Conservation (phyloP, 2,888 invertebrate species). For the Trypoxylon attenuatum region DNA sequence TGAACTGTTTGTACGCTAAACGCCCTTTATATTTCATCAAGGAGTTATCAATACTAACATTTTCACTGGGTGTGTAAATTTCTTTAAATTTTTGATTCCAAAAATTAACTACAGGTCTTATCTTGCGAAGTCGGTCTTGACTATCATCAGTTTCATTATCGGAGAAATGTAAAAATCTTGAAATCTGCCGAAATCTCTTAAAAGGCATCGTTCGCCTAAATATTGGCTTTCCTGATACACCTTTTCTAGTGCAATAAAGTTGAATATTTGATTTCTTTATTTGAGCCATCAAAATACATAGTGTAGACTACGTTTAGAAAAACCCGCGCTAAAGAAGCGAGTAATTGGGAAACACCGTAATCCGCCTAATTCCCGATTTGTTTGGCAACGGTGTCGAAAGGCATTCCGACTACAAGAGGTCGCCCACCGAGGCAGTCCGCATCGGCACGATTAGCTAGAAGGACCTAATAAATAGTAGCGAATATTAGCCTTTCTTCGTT, state of each 20-base stretch:
- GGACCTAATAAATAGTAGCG: too few relatives aligned
- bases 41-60: constrained; percentile 35
- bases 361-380: too few relatives aligned
- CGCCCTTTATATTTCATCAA: constrained; percentile 31
- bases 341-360: too few relatives aligned
- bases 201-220: constrained; percentile 20
- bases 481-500: too few relatives aligned
- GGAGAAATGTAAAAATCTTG: constrained; percentile 40
- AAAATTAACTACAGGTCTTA: constrained; percentile 49
- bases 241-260: constrained; percentile 41
- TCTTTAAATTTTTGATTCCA: constrained; percentile 55
- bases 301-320: too few relatives aligned
- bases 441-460: too few relatives aligned
- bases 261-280: constrained; percentile 45
- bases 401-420: too few relatives aligned
- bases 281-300: constrained; percentile 48
- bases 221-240: constrained; percentile 43
- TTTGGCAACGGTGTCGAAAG: too few relatives aligned
- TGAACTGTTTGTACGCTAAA: constrained; percentile 15
- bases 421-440: too few relatives aligned
- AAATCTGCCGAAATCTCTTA: constrained; percentile 39
- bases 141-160: constrained; percentile 37
- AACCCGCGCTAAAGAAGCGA: too few relatives aligned
- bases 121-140: constrained; percentile 49
- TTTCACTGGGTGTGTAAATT: constrained; percentile 48